These are phyloP conservation scores for Motacilla alba DNA, from an alignment of 2,113 vertebrate species.

Conservation along the genomic window DNA sequence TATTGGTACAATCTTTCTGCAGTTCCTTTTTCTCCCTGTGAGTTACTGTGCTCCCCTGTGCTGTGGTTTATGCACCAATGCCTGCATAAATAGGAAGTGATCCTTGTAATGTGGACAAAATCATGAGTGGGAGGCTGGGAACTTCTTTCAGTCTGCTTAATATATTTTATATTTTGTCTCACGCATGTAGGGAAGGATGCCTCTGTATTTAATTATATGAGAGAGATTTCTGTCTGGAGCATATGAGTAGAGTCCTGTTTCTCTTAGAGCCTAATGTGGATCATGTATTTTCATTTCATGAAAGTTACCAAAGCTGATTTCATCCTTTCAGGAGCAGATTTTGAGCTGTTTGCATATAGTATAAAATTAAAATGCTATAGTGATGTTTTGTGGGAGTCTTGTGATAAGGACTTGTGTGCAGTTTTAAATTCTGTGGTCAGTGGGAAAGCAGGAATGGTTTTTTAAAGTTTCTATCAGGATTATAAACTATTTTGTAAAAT, in stretches of 20 bases:
- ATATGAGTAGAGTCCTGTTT: not conserved
- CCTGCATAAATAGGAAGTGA: not conserved
- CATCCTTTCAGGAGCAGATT: not conserved
- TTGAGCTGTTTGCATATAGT: not conserved
- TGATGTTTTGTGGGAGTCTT: not conserved
- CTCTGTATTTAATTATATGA: not conserved
- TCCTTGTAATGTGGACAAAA: not conserved
- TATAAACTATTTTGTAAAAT: not conserved
- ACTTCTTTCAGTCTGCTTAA: not conserved
- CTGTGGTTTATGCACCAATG: not conserved
- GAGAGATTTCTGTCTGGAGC: not conserved
- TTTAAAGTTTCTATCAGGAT: not conserved
- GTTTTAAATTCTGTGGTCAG: not conserved
- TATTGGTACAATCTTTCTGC: not conserved
- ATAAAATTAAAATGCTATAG: not conserved
- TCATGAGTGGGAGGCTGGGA: not conserved
- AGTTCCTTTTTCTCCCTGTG: not conserved
- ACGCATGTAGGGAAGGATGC: not conserved
- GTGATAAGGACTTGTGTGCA: not conserved
- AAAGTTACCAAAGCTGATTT: not conserved
- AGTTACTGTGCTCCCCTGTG: not conserved
- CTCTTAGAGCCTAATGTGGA: not conserved
- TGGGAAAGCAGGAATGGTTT: not conserved
- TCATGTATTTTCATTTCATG: not conserved
- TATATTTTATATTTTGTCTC: not conserved